Evolutionary conservation across 2,797 vertebrate species (phyloP).

Genomic region (Sebastes oblongus): DNA sequence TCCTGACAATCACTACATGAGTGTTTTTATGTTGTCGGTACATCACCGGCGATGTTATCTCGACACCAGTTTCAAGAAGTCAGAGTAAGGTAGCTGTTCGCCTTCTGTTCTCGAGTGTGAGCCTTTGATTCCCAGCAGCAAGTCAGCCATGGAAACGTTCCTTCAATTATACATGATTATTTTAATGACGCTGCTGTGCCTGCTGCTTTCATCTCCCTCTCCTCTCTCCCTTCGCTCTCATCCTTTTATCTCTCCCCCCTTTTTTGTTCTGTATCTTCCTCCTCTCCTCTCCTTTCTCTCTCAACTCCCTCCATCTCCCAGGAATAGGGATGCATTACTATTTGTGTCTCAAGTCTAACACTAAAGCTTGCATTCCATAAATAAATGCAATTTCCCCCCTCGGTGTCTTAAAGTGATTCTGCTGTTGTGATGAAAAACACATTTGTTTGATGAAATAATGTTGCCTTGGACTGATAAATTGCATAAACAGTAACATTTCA

Average conservation of each 20-base stretch:
- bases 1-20: background rate
- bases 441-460: background rate
- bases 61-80: background rate
- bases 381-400: background rate
- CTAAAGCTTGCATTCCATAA: conserved; percentile 17
- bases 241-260: conserved; percentile 41
- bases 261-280: conserved; percentile 22
- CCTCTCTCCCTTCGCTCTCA: conserved; percentile 25
- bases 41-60: no score
- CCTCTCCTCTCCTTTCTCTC: background rate
- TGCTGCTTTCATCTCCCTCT: conserved; percentile 65
- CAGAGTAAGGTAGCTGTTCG: background rate
- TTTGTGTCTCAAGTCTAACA: conserved; percentile 19
- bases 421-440: background rate
- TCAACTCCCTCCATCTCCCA: conserved; percentile 19
- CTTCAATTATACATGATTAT: conserved; percentile 76
- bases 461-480: background rate
- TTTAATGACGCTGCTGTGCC: conserved; percentile 59
- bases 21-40: background rate
- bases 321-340: conserved; percentile 5
- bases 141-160: conserved; percentile 44
- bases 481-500: background rate
- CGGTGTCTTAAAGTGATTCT: background rate
- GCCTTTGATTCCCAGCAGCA: conserved; percentile 46
- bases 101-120: conserved; percentile 2